These are phyloP conservation scores for Sisyra nigra DNA, from an alignment of 2,888 invertebrate genomes.

Conservation along the genomic window DNA sequence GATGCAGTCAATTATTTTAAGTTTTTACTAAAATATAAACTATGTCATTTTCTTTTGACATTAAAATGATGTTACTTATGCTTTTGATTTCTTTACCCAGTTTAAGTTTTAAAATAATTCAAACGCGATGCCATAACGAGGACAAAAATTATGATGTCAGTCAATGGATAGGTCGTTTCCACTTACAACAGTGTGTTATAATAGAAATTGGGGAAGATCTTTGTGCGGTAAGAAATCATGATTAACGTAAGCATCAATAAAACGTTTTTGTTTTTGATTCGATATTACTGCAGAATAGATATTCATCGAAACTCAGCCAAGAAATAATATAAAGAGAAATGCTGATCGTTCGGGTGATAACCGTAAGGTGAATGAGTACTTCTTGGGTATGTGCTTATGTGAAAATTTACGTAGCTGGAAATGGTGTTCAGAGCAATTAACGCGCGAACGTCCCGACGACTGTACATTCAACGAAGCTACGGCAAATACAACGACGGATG, in stretches of 20 bases:
- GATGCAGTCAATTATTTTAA: too few relatives aligned
- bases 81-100: too few relatives aligned
- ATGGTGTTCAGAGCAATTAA: constrained; percentile 23
- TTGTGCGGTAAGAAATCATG: constrained; percentile 24
- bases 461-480: constrained; percentile 22
- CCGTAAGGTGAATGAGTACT: constrained; percentile 23
- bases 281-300: constrained; percentile 6
- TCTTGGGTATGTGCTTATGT: constrained; percentile 27
- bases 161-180: constrained; percentile 23
- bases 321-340: background rate
- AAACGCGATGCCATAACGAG: too few relatives aligned
- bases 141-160: constrained; percentile 21
- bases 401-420: constrained; percentile 25
- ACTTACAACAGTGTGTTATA: constrained; percentile 29
- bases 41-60: too few relatives aligned
- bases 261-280: constrained; percentile 1
- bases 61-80: too few relatives aligned
- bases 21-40: too few relatives aligned
- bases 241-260: background rate
- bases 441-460: constrained; percentile 18
- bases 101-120: too few relatives aligned
- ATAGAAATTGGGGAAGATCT: constrained; percentile 30
- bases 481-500: constrained; percentile 16
- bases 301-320: background rate
- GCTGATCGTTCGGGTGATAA: constrained; percentile 16